phyloP scores from a whole-genome alignment of 2,797 vertebrate species.

The Protosalanx chinensis region DNA sequence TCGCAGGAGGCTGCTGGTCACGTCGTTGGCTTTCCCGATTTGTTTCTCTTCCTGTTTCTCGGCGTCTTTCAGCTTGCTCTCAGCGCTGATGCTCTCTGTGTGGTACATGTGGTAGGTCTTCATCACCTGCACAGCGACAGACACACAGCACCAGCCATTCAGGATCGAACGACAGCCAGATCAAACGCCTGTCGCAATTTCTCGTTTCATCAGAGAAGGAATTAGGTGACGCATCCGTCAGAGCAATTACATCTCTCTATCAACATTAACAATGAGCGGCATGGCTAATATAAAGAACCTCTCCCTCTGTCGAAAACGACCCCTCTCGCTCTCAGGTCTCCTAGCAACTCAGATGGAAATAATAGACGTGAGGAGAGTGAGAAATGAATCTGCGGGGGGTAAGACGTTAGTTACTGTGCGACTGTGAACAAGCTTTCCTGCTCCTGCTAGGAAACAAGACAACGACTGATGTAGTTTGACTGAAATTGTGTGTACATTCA shows the following conservation, averaged over 20 bases:
- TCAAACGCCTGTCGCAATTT: too few species aligned
- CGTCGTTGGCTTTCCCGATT: constrained; percentile 91
- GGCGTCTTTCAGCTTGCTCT: constrained; percentile 97
- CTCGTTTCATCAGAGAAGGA: too few species aligned
- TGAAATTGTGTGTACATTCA: background rate
- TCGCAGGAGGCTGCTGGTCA: constrained; percentile 90
- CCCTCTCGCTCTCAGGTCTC: constrained; percentile 56
- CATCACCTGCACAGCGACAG: constrained; percentile 91
- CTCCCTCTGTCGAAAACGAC: too few species aligned
- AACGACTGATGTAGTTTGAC: background rate
- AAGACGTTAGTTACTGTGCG: constrained; percentile 47
- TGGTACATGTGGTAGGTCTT: constrained; percentile 99
- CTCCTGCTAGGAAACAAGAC: constrained; percentile 32
- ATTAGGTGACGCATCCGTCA: background rate
- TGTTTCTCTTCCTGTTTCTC: constrained; percentile 99
- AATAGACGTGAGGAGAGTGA: constrained; percentile 39
- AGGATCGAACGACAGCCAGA: too few species aligned
- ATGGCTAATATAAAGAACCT: too few species aligned
- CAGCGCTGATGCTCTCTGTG: constrained; percentile 93
- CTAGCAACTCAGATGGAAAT: constrained; percentile 61
- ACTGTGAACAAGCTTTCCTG: constrained; percentile 39
- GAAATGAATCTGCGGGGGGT: constrained; percentile 54
- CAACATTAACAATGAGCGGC: background rate
- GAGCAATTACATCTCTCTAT: background rate
- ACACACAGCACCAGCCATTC: background rate